Evolutionary conservation across 2,888 invertebrate genomes (phyloP).

Genomic region (Acanthosepion esculentum): DNA sequence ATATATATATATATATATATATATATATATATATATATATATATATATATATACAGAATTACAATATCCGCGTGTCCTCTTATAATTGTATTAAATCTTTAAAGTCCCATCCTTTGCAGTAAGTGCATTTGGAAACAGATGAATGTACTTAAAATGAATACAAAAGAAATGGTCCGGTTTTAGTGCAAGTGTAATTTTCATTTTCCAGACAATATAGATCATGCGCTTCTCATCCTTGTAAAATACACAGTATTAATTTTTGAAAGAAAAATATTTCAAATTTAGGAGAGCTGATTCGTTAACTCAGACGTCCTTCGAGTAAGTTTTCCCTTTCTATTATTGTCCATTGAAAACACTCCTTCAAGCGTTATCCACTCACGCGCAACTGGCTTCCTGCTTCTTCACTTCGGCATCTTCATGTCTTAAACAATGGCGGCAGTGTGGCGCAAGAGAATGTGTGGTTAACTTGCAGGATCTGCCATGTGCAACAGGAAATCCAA

Average conservation of each 20-base stretch:
- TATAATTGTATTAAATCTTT: neutral
- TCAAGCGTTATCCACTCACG: neutral
- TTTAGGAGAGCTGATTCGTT: too few relatives aligned
- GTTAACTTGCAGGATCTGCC: neutral
- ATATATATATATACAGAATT: too few relatives aligned
- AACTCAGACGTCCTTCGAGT: too few relatives aligned
- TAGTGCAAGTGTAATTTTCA: too few relatives aligned
- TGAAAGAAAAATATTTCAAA: too few relatives aligned
- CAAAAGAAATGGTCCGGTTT: too few relatives aligned
- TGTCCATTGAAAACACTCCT: constrained; percentile 1
- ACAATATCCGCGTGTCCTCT: too few relatives aligned
- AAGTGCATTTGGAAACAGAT: neutral
- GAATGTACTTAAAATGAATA: neutral
- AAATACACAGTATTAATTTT: too few relatives aligned
- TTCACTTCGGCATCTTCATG: neutral
- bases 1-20: too few relatives aligned
- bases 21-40: too few relatives aligned
- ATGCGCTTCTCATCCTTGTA: too few relatives aligned
- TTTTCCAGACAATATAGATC: too few relatives aligned
- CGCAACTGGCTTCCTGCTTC: neutral
- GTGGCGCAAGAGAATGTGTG: neutral
- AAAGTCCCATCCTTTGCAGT: neutral
- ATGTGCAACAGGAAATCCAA: neutral
- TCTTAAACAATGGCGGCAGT: neutral
- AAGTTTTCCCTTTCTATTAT: neutral